These are phyloP conservation scores for Acromyrmex heyeri DNA, from an alignment of 1,140 invertebrate genomes.

Conservation along the genomic window DNA sequence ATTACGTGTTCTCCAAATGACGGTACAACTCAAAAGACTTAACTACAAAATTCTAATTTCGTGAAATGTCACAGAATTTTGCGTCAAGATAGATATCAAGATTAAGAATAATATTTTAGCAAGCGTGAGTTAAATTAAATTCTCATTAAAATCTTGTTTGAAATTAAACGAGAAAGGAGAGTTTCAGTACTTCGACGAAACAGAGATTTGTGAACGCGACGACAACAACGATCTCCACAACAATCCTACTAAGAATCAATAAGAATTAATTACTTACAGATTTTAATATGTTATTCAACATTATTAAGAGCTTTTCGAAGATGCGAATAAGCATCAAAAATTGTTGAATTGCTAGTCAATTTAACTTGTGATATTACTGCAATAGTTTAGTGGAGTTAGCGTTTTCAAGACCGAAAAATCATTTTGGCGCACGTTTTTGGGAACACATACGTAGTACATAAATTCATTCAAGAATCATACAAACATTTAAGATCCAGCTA, in stretches of 20 bases:
- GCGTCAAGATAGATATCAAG: not conserved
- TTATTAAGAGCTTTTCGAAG: no score
- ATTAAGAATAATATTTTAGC: not conserved
- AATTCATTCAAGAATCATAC: no score
- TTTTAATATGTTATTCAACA: no score
- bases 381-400: no score
- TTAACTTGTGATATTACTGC: no score
- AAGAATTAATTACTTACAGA: no score
- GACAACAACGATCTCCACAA: not conserved
- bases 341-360: no score
- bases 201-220: not conserved
- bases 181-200: not conserved
- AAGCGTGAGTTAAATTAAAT: not conserved
- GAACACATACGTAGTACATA: no score
- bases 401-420: no score
- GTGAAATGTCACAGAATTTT: not conserved
- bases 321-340: no score
- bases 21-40: not conserved
- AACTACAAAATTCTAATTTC: slow-evolving; percentile 26
- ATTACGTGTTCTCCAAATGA: slow-evolving; percentile 17
- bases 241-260: not conserved
- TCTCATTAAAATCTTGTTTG: not conserved
- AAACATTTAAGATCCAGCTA: no score
- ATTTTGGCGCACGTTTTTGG: no score
- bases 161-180: not conserved